These are phyloP conservation scores for Ia io DNA, from an alignment of 2,113 vertebrate species.

Conservation along the genomic window DNA sequence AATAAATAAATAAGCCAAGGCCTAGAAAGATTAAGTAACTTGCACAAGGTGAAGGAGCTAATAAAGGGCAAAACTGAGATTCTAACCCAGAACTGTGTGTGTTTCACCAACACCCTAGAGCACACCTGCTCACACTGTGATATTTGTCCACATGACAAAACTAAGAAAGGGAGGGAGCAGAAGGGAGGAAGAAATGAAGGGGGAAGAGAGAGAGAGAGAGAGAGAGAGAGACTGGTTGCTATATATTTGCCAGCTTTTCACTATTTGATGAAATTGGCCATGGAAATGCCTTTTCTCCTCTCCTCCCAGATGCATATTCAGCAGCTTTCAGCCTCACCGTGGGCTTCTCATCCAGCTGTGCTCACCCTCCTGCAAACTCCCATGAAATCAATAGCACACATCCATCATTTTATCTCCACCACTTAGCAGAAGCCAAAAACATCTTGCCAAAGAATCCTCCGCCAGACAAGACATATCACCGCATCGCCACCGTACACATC, in stretches of 20 bases:
- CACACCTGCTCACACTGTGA: neutral
- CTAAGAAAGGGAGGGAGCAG: neutral
- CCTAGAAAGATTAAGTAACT: neutral
- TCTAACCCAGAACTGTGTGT: neutral
- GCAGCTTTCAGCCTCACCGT: neutral
- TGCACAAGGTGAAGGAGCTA: neutral
- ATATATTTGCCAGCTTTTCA: neutral
- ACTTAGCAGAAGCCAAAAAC: slow-evolving; percentile 49
- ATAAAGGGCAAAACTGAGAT: neutral
- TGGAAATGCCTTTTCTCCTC: neutral
- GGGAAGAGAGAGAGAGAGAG: too few relatives aligned
- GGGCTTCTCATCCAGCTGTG: neutral
- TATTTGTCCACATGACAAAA: neutral
- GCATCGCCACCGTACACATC: neutral
- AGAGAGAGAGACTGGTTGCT: neutral
- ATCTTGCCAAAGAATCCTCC: slow-evolving; percentile 47
- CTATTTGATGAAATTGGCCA: neutral
- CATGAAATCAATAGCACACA: slow-evolving; percentile 49
- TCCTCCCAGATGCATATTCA: neutral
- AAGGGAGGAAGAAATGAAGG: neutral
- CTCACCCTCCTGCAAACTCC: slow-evolving; percentile 32
- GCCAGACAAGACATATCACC: slow-evolving; percentile 48
- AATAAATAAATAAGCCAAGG: neutral
- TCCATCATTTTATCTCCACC: slow-evolving; percentile 60
- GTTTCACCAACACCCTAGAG: neutral